Conservation (phyloP, 1,140 invertebrate genomes). For the Brevipalpus yothersi region DNA sequence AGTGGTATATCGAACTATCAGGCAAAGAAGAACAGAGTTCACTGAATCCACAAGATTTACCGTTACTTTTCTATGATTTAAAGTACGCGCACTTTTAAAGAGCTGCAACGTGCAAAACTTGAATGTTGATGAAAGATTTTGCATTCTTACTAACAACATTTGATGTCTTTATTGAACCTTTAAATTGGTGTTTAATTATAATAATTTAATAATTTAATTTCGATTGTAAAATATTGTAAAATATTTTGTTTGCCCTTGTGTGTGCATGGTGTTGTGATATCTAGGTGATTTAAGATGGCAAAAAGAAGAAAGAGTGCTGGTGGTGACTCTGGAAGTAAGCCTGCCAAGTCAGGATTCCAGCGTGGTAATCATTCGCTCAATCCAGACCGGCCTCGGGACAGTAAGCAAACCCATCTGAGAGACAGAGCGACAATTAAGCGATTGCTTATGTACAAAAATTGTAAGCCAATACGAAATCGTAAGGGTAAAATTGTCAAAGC, state of each 20-base stretch:
- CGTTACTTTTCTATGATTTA: no score
- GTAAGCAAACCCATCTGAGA: slow-evolving; percentile 33
- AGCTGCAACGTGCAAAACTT: no score
- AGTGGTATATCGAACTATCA: no score
- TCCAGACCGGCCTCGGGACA: slow-evolving; percentile 41
- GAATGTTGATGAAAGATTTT: no score
- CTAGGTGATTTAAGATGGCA: not conserved
- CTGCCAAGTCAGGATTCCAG: slow-evolving; percentile 3
- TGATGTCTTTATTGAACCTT: not conserved
- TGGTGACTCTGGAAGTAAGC: not conserved
- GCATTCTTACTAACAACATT: not conserved
- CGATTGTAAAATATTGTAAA: not conserved
- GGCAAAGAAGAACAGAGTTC: no score
- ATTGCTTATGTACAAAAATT: slow-evolving; percentile 90
- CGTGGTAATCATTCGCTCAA: slow-evolving; percentile 52
- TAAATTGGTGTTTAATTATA: not conserved
- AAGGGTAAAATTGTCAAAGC: slow-evolving; percentile 73
- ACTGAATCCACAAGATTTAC: no score
- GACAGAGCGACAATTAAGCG: slow-evolving; percentile 83
- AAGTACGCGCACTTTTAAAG: no score
- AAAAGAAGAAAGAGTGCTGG: not conserved
- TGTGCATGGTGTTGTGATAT: not conserved
- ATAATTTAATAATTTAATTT: not conserved
- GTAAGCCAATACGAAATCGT: slow-evolving; percentile 73
- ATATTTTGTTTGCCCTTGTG: not conserved